Evolutionary conservation across 2,113 vertebrate genomes (phyloP).

Genomic region (Nanger granti): DNA sequence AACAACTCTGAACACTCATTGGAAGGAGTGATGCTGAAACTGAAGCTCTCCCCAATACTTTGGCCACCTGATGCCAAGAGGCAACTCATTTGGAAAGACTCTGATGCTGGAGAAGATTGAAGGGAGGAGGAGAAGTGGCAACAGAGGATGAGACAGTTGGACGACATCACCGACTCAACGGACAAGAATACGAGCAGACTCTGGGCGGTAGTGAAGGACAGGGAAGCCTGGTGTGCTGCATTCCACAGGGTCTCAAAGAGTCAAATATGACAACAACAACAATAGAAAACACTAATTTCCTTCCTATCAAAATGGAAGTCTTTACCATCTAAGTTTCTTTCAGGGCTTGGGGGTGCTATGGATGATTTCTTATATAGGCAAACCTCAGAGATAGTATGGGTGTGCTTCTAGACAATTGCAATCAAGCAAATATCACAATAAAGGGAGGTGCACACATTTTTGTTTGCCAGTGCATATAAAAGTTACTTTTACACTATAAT

Average conservation of each 20-base stretch:
- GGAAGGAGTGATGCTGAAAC: neutral
- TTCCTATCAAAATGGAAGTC: neutral
- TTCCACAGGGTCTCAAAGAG: neutral
- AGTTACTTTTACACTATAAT: neutral
- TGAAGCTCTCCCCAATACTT: neutral
- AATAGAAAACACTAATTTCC: neutral
- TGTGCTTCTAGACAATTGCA: neutral
- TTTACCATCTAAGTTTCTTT: neutral
- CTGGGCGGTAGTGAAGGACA: accelerated
- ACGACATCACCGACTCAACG: neutral
- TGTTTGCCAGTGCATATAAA: neutral
- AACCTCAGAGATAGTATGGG: neutral
- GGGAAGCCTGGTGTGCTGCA: neutral
- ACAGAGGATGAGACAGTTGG: neutral
- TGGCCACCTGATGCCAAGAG: neutral
- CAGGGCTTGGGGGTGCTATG: neutral
- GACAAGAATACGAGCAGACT: neutral
- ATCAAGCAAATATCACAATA: neutral
- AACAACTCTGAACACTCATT: neutral
- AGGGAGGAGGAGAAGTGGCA: neutral
- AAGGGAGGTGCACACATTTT: neutral
- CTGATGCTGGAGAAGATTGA: neutral
- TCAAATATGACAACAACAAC: neutral
- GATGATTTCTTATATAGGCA: neutral
- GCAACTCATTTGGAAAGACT: neutral